Percentiles rank a stretch among this genome's conserved stretches.
Evolutionary conservation across 1,140 invertebrate species (phyloP).

Genomic region (Drosophila insularis): DNA sequence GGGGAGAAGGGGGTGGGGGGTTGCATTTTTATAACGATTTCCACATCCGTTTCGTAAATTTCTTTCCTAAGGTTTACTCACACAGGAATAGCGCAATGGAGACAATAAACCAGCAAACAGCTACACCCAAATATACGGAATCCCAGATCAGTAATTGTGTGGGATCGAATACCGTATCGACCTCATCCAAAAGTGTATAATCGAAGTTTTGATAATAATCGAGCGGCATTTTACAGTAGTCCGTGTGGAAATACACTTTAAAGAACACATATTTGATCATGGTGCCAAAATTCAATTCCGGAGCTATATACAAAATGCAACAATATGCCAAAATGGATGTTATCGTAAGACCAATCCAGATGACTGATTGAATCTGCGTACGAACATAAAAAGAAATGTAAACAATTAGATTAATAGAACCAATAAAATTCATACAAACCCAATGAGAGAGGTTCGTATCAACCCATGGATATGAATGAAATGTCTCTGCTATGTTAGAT

Average conservation of each 20-base stretch:
- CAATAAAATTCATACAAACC: no score
- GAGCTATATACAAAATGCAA: conserved; percentile 56
- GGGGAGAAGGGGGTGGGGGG: no score
- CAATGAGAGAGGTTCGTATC: neutral
- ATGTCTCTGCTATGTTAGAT: neutral
- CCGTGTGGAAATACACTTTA: conserved; percentile 63
- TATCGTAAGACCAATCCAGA: conserved; percentile 73
- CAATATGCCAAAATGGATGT: conserved; percentile 70
- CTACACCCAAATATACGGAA: conserved; percentile 66
- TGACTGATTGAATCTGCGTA: conserved; percentile 59
- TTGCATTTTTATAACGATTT: no score
- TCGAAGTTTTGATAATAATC: conserved; percentile 52
- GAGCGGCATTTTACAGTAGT: conserved; percentile 44
- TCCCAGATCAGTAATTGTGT: conserved; percentile 65
- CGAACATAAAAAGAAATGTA: neutral
- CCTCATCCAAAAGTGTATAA: conserved; percentile 26
- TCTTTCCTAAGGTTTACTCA: conserved; percentile 47
- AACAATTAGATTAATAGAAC: no score
- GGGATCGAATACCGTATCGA: conserved; percentile 61
- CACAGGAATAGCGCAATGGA: conserved; percentile 61
- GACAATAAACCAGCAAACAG: conserved; percentile 66
- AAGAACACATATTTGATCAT: conserved; percentile 61
- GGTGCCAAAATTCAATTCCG: conserved; percentile 44
- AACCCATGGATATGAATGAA: neutral
- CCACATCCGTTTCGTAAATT: conserved; percentile 1